A percentile compares a stretch with the other conserved stretches of the same genome.
These are phyloP conservation scores for Microtus montanus DNA, from an alignment of 2,113 vertebrate species.

Conservation along the genomic window DNA sequence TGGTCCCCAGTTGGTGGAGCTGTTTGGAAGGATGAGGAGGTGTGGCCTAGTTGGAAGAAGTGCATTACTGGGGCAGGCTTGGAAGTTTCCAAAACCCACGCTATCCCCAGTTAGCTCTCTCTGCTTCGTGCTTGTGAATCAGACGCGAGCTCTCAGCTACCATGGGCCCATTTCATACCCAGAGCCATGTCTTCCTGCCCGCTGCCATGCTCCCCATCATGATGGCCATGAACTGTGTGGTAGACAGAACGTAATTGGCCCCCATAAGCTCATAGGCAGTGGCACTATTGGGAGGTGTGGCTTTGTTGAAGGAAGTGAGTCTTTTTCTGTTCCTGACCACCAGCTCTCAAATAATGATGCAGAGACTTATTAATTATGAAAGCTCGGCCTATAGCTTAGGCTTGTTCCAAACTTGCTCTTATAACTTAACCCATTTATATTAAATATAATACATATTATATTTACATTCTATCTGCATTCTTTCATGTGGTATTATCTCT, in stretches of 20 bases:
- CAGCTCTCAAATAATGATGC: too few relatives aligned
- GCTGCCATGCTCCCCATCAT: background rate
- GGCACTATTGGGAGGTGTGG: background rate
- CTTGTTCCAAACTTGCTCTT: too few relatives aligned
- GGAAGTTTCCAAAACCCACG: background rate
- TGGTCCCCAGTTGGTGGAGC: background rate
- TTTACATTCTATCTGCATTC: too few relatives aligned
- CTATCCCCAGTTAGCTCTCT: background rate
- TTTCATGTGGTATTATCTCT: too few relatives aligned
- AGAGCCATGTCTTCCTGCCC: background rate
- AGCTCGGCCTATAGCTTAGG: too few relatives aligned
- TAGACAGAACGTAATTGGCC: too few relatives aligned
- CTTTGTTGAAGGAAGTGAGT: background rate
- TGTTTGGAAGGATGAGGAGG: background rate
- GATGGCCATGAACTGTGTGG: background rate
- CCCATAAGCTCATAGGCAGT: too few relatives aligned
- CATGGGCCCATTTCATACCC: background rate
- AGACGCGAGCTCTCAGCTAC: background rate
- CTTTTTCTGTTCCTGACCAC: too few relatives aligned
- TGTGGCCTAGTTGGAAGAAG: background rate
- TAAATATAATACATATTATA: too few relatives aligned
- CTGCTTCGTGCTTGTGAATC: background rate
- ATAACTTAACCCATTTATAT: too few relatives aligned
- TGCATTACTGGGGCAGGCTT: background rate
- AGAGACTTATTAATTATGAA: too few relatives aligned